Percentiles rank a stretch among this genome's conserved stretches.
phyloP scores from a whole-genome alignment of 1,140 invertebrate species.

The Pogonognathellus flavescens region DNA sequence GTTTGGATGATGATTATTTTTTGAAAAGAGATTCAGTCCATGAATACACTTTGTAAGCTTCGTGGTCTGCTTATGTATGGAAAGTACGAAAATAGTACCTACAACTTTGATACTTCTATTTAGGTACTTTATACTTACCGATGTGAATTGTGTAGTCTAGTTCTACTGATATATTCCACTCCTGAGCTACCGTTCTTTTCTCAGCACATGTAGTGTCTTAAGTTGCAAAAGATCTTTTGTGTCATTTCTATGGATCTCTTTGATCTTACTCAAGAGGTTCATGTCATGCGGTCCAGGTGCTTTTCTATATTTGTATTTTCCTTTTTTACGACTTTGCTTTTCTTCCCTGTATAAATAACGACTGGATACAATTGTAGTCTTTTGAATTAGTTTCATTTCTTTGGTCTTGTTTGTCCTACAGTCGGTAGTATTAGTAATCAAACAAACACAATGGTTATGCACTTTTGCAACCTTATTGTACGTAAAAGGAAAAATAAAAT shows the following conservation, averaged over 20 bases:
- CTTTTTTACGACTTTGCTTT: conserved; percentile 13
- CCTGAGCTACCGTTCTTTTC: neutral
- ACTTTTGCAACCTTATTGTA: neutral
- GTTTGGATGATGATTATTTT: conserved; percentile 31
- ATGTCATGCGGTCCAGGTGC: conserved; percentile 29
- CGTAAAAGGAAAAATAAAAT: neutral
- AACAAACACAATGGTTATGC: neutral
- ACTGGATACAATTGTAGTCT: neutral
- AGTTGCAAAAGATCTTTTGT: conserved; percentile 40
- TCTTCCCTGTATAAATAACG: neutral
- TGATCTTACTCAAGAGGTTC: conserved; percentile 42
- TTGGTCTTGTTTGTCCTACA: neutral
- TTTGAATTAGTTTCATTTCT: conserved; percentile 26
- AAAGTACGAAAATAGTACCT: neutral
- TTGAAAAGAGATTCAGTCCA: neutral
- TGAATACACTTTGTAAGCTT: conserved; percentile 5
- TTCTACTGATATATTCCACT: no score
- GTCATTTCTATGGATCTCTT: conserved; percentile 17
- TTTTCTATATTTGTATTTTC: conserved; percentile 26
- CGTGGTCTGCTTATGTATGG: neutral
- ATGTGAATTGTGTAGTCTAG: no score
- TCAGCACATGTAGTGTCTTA: conserved; percentile 24
- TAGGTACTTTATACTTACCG: neutral
- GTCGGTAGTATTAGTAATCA: neutral
- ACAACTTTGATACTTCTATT: neutral